Percentiles rank a stretch among this genome's conserved stretches.
phyloP scores from a whole-genome alignment of 1,140 invertebrate genomes.

The Drosophila suzukii region DNA sequence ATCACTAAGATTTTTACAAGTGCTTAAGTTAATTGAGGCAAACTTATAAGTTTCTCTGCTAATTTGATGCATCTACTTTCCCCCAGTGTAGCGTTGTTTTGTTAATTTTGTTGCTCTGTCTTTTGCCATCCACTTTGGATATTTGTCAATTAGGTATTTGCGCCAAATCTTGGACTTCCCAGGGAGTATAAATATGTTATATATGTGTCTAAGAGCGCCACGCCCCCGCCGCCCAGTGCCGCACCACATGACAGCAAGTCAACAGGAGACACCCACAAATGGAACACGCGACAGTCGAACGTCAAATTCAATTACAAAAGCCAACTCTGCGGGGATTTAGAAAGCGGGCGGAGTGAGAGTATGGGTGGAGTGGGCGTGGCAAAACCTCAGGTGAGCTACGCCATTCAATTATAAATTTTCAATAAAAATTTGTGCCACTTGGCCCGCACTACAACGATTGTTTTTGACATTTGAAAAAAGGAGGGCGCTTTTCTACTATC shows the following conservation, averaged over 20 bases:
- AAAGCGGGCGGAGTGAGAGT: neutral
- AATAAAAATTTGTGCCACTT: slow-evolving; percentile 69
- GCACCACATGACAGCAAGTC: slow-evolving; percentile 37
- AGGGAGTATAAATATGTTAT: slow-evolving; percentile 18
- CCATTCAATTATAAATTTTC: slow-evolving; percentile 82
- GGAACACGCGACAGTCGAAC: slow-evolving; percentile 52
- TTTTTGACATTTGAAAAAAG: slow-evolving; percentile 64
- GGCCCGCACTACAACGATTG: slow-evolving; percentile 47
- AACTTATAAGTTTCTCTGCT: too few species aligned
- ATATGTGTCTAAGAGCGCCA: slow-evolving; percentile 3
- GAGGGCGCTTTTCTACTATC: neutral
- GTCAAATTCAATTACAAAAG: slow-evolving; percentile 76
- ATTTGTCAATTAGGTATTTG: slow-evolving; percentile 68
- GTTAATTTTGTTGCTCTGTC: slow-evolving; percentile 35
- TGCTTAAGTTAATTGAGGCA: too few species aligned
- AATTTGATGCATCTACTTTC: neutral
- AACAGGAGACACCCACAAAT: slow-evolving; percentile 38
- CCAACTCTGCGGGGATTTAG: slow-evolving; percentile 8
- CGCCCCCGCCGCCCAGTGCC: slow-evolving; percentile 23
- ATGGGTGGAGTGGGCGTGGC: slow-evolving; percentile 14
- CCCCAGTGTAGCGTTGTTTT: slow-evolving; percentile 7
- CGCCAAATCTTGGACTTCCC: slow-evolving; percentile 27
- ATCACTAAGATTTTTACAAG: too few species aligned
- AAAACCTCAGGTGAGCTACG: slow-evolving; percentile 72
- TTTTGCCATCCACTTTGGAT: slow-evolving; percentile 36